These are phyloP conservation scores for Hirtodrosophila confusa DNA, from an alignment of 2,888 invertebrate genomes.

Conservation along the genomic window DNA sequence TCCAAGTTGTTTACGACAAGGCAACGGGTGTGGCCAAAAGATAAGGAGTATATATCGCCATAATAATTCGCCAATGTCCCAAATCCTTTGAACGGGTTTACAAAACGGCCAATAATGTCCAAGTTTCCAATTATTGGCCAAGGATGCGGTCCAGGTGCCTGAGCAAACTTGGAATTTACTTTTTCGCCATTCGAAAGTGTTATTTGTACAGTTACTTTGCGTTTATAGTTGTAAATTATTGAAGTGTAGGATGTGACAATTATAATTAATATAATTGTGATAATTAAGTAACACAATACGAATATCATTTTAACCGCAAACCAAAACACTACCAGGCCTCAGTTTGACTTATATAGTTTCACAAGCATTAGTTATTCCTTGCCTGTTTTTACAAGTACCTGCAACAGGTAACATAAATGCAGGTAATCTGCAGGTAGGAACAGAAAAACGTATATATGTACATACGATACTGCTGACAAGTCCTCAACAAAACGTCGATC, in stretches of 20 bases:
- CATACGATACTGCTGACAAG: constrained; percentile 1
- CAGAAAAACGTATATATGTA: background rate
- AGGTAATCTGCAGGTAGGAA: constrained; percentile 15
- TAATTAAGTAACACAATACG: background rate
- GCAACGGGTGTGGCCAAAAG: constrained; percentile 88
- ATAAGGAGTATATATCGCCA: constrained; percentile 90
- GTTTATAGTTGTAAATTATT: constrained; percentile 39
- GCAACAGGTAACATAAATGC: constrained; percentile 13
- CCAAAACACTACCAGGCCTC: background rate
- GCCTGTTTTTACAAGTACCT: constrained; percentile 13
- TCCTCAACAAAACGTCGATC: background rate
- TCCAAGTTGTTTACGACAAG: constrained; percentile 90
- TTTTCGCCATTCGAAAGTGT: constrained; percentile 16
- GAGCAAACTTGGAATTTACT: constrained; percentile 10
- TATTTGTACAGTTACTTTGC: constrained; percentile 25
- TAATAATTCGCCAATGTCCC: constrained; percentile 88
- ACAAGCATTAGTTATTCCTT: too few relatives aligned
- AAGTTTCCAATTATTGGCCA: constrained; percentile 90
- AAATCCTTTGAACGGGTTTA: constrained; percentile 89
- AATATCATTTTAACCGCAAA: constrained; percentile 20
- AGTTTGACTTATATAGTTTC: background rate
- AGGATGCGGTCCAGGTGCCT: constrained; percentile 88
- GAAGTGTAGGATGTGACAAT: constrained; percentile 17
- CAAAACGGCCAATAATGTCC: constrained; percentile 87
- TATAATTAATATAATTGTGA: constrained; percentile 10